phyloP scores from a whole-genome alignment of 2,797 vertebrate species.

The Kryptopterus vitreolus region DNA sequence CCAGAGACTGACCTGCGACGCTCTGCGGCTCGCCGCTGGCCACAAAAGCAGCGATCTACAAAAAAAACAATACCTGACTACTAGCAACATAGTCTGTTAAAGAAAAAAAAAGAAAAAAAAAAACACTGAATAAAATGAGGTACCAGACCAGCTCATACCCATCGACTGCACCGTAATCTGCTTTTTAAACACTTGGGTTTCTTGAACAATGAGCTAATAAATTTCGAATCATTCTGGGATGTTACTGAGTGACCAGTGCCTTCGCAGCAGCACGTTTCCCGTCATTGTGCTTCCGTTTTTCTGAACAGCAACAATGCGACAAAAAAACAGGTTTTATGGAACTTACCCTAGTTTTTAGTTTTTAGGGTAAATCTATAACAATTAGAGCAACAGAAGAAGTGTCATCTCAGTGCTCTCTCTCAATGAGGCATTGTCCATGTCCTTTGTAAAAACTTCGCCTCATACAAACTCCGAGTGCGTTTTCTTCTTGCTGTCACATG shows the following conservation, averaged over 20 bases:
- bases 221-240: constrained; percentile 64
- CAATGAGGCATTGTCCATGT: constrained; percentile 57
- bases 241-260: constrained; percentile 57
- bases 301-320: constrained; percentile 59
- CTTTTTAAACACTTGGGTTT: constrained; percentile 64
- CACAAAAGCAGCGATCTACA: constrained; percentile 64
- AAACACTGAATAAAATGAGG: constrained; percentile 70
- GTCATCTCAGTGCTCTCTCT: constrained; percentile 56
- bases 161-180: constrained; percentile 62
- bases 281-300: constrained; percentile 45
- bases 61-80: constrained; percentile 59
- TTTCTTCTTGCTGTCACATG: constrained; percentile 74
- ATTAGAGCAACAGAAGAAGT: constrained; percentile 61
- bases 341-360: constrained; percentile 65
- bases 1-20: constrained; percentile 50
- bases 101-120: constrained; percentile 45
- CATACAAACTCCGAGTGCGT: constrained; percentile 82
- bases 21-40: constrained; percentile 53
- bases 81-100: constrained; percentile 53
- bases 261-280: constrained; percentile 53
- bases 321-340: constrained; percentile 65
- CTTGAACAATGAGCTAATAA: constrained; percentile 63
- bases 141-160: constrained; percentile 74
- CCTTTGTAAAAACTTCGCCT: constrained; percentile 42
- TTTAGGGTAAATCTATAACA: constrained; percentile 51